phyloP scores from a whole-genome alignment of 2,797 vertebrate species.

The Ispidina picta region DNA sequence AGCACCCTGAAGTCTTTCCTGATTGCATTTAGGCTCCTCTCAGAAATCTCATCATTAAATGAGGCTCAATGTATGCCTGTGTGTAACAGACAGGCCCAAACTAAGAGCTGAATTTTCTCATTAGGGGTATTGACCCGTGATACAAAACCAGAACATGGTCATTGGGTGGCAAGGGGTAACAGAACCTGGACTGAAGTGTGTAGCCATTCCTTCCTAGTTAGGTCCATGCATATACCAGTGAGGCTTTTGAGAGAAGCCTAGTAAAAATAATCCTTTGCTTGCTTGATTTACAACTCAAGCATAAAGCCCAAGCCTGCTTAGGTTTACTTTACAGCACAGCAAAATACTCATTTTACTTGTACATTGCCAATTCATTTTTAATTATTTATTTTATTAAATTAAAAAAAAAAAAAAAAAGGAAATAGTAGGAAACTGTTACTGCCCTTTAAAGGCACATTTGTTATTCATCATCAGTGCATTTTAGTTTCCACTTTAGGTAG shows the following conservation, averaged over 20 bases:
- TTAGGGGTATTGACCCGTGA: neutral
- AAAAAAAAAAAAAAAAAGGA: conserved; percentile 19
- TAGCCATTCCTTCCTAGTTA: neutral
- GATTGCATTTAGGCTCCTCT: too few species aligned
- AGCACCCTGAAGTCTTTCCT: too few species aligned
- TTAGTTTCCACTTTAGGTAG: conserved; percentile 72
- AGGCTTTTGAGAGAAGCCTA: neutral
- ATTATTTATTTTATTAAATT: conserved; percentile 1
- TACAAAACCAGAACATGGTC: neutral
- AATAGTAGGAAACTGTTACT: conserved; percentile 29
- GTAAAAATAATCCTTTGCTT: neutral
- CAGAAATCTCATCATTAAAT: too few species aligned
- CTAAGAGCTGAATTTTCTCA: neutral
- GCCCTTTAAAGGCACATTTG: conserved; percentile 49
- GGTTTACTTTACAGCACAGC: neutral
- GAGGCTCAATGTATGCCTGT: fast-evolving
- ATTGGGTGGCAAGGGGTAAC: neutral
- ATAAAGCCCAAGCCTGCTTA: neutral
- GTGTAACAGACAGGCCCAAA: neutral
- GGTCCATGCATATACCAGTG: neutral
- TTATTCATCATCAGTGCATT: conserved; percentile 63
- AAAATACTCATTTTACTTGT: neutral
- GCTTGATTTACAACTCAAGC: neutral
- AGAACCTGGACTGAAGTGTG: neutral
- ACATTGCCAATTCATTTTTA: neutral